These are phyloP conservation scores for Iselma pallidipennis DNA, from an alignment of 2,888 invertebrate species.

Conservation along the genomic window DNA sequence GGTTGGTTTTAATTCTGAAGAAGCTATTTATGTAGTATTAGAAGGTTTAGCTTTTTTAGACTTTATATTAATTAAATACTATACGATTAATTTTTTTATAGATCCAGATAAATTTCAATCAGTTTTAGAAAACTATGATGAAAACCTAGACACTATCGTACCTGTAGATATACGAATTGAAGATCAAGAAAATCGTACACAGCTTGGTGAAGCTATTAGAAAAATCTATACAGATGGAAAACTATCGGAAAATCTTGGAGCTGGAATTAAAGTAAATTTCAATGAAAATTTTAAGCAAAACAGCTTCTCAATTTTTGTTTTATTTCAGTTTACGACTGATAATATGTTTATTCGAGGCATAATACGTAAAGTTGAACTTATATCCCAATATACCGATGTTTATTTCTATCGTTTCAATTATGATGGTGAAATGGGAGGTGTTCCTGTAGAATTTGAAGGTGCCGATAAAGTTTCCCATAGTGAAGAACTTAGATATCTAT, in stretches of 20 bases:
- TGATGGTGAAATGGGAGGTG: not conserved
- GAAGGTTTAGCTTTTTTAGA: no score
- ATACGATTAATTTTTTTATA: no score
- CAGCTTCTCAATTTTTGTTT: not conserved
- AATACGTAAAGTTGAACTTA: conserved; percentile 9
- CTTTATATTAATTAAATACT: no score
- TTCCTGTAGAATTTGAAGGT: not conserved
- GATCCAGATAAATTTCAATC: conserved; percentile 14
- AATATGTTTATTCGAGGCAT: conserved; percentile 16
- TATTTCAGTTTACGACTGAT: conserved; percentile 14
- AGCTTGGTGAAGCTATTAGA: conserved; percentile 5
- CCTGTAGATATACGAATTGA: conserved; percentile 3
- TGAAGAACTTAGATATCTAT: conserved; percentile 35
- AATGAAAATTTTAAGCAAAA: no score
- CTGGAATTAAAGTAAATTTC: conserved; percentile 7
- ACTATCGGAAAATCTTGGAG: conserved; percentile 4
- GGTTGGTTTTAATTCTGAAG: conserved; percentile 36
- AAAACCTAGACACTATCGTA: not conserved
- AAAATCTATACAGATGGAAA: conserved; percentile 6
- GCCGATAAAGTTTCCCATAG: conserved; percentile 33
- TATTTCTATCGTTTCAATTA: not conserved
- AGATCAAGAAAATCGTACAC: not conserved
- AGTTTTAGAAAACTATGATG: not conserved
- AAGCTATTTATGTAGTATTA: conserved; percentile 21
- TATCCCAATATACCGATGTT: not conserved